Evolutionary conservation across 2,888 invertebrate genomes (phyloP).

Genomic region (Sinhomidia bicolor): DNA sequence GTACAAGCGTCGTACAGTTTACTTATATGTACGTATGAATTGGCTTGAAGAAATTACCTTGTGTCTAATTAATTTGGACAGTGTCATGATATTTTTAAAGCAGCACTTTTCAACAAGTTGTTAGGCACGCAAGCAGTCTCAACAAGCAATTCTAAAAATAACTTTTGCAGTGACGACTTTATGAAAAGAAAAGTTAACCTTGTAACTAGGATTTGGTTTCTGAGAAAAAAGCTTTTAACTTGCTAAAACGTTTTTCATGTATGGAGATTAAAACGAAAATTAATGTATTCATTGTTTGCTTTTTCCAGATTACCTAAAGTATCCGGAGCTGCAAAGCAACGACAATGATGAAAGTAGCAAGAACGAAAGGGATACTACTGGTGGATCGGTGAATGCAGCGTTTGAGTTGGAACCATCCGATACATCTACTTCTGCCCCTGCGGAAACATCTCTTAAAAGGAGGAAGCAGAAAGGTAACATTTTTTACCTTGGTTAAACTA

Average conservation of each 20-base stretch:
- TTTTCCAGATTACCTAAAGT: slow-evolving; percentile 47
- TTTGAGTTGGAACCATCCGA: slow-evolving; percentile 51
- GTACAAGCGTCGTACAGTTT: too few relatives aligned
- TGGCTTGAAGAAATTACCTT: too few relatives aligned
- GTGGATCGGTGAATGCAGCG: slow-evolving; percentile 44
- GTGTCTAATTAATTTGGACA: too few relatives aligned
- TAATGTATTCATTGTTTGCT: neutral
- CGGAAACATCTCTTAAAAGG: neutral
- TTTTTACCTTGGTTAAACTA: neutral
- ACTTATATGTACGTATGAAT: too few relatives aligned
- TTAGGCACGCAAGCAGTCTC: too few relatives aligned
- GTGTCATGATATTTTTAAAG: too few relatives aligned
- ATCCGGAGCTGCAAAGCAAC: slow-evolving; percentile 44
- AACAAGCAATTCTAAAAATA: too few relatives aligned
- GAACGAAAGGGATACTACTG: neutral
- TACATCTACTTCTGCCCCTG: neutral
- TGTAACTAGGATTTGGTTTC: neutral
- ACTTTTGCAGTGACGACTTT: too few relatives aligned
- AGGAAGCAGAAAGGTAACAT: slow-evolving; percentile 14
- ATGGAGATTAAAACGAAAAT: neutral
- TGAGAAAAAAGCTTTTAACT: neutral
- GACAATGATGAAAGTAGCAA: neutral
- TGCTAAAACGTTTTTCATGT: neutral
- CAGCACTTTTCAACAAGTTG: too few relatives aligned
- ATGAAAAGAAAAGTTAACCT: too few relatives aligned